These are phyloP conservation scores for Rhopalosiphum padi DNA, from an alignment of 1,140 invertebrate species.

Conservation along the genomic window DNA sequence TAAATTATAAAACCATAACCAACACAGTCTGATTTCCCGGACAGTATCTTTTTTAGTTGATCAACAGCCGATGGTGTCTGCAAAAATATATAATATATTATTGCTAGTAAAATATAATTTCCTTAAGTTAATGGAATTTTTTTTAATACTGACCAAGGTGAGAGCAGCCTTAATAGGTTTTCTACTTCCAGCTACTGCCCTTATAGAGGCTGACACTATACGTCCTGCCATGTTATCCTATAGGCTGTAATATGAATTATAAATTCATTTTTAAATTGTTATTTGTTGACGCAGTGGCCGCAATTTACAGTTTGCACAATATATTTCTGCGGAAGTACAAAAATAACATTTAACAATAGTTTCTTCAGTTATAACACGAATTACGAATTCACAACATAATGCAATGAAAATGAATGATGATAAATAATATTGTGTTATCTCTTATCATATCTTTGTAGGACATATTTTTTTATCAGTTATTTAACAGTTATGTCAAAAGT, in stretches of 20 bases:
- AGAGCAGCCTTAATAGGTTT: constrained; percentile 45
- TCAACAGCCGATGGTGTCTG: constrained; percentile 82
- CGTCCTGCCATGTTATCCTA: constrained; percentile 43
- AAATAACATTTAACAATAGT: neutral
- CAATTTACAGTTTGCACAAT: neutral
- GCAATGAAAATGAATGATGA: neutral
- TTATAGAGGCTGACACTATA: constrained; percentile 29
- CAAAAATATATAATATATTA: constrained; percentile 61
- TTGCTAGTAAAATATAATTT: neutral
- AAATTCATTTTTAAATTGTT: constrained; percentile 29
- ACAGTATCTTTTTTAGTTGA: constrained; percentile 81
- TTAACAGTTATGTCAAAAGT: neutral
- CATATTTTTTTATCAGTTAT: neutral
- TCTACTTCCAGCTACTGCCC: constrained; percentile 1
- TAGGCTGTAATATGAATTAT: neutral
- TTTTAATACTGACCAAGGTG: constrained; percentile 27
- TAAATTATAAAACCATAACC: constrained; percentile 62
- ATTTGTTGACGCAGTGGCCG: neutral
- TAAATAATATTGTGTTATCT: neutral
- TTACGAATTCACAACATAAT: neutral
- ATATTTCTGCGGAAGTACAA: neutral
- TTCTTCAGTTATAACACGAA: neutral
- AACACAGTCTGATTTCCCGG: constrained; percentile 75
- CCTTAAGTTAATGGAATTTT: neutral
- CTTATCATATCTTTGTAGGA: neutral